Conservation (phyloP, 2,888 invertebrate genomes). For the Tyria jacobaeae region DNA sequence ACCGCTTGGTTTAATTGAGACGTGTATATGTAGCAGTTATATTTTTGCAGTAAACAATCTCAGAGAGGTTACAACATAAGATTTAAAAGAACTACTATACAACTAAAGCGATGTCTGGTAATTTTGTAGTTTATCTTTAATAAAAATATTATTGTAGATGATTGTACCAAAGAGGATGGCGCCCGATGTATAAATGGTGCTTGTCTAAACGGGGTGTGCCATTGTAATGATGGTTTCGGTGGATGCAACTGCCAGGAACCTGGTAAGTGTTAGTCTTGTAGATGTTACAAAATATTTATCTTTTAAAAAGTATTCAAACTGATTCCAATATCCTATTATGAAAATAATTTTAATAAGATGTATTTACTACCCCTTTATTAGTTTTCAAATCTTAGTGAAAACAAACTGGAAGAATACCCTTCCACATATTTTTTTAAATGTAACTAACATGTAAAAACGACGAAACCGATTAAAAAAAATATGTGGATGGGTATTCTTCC, state of each 20-base stretch:
- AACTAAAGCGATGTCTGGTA: neutral
- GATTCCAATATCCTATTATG: too few relatives aligned
- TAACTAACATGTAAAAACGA: too few relatives aligned
- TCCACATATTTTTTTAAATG: too few relatives aligned
- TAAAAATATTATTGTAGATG: conserved; percentile 86
- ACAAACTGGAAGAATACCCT: too few relatives aligned
- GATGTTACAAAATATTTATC: too few relatives aligned
- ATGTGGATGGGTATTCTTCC: too few relatives aligned
- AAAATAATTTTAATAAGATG: too few relatives aligned
- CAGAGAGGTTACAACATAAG: neutral
- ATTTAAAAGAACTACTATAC: neutral
- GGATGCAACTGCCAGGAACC: conserved; percentile 97
- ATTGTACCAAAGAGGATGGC: conserved; percentile 97
- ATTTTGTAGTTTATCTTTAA: neutral
- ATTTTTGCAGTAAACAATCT: neutral
- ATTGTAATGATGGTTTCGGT: conserved; percentile 98
- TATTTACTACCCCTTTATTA: too few relatives aligned
- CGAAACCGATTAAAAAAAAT: too few relatives aligned
- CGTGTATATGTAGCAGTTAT: neutral
- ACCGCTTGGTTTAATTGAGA: neutral
- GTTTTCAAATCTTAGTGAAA: too few relatives aligned
- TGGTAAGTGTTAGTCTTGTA: conserved; percentile 89
- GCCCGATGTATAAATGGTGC: conserved; percentile 96
- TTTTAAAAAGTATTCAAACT: too few relatives aligned
- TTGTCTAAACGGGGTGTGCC: conserved; percentile 96